phyloP scores from a whole-genome alignment of 2,888 invertebrate species.

The Scelioninae gen. 2 region DNA sequence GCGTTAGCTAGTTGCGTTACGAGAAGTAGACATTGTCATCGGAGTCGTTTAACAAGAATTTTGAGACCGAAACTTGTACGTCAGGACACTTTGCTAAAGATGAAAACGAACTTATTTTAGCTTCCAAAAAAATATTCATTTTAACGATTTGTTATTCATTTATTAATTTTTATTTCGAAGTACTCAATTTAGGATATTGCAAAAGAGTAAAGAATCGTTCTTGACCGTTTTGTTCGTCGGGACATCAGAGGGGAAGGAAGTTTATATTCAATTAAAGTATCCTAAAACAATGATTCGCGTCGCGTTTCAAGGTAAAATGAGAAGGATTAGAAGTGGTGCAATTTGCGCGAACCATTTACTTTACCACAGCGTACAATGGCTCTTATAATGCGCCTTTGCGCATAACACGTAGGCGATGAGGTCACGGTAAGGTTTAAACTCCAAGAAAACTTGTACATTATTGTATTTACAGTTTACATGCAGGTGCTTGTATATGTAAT shows the following conservation, averaged over 20 bases:
- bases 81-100: background rate
- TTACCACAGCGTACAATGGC: conserved; percentile 53
- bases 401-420: conserved; percentile 61
- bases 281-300: conserved; percentile 43
- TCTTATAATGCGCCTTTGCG: conserved; percentile 57
- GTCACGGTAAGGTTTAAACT: conserved; percentile 73
- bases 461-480: conserved; percentile 69
- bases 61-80: conserved; percentile 4
- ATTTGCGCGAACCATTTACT: conserved; percentile 57
- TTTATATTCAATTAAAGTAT: background rate
- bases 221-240: background rate
- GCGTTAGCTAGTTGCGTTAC: background rate
- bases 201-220: background rate
- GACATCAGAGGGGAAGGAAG: background rate
- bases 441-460: conserved; percentile 72
- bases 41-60: conserved; percentile 6
- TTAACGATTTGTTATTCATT: no score
- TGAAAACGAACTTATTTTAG: background rate
- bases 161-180: background rate
- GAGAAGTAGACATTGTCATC: background rate
- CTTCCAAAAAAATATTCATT: no score
- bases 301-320: conserved; percentile 57
- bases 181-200: background rate
- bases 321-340: conserved; percentile 33
- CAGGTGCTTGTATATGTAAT: conserved; percentile 66